Conservation (phyloP, 2,888 invertebrate genomes). For the Drosophila hamatofila region DNA sequence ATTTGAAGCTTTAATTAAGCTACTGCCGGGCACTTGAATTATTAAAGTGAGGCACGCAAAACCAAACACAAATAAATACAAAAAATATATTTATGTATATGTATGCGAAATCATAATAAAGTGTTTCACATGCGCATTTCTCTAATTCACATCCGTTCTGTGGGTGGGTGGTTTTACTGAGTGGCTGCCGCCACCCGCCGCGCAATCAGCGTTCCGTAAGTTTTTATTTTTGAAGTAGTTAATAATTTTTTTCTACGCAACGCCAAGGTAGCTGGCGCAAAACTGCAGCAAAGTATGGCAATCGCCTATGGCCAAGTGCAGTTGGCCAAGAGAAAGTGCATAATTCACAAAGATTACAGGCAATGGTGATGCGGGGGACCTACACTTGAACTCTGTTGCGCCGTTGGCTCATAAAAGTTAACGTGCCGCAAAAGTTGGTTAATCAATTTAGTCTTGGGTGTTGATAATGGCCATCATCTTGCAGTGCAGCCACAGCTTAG, state of each 20-base stretch:
- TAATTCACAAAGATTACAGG: constrained; percentile 38
- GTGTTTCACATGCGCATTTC: constrained; percentile 53
- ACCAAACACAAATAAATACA: constrained; percentile 23
- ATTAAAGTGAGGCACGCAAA: constrained; percentile 68
- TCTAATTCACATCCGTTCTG: constrained; percentile 49
- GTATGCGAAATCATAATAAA: constrained; percentile 49
- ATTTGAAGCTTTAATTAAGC: constrained; percentile 69
- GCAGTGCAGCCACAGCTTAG: not conserved
- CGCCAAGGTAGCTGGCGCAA: constrained; percentile 14
- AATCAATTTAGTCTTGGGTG: constrained; percentile 73
- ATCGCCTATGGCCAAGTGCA: constrained; percentile 54
- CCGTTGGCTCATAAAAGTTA: constrained; percentile 40
- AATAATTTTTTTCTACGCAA: constrained; percentile 40
- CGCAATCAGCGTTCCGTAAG: constrained; percentile 57
- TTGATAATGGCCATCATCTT: constrained; percentile 64
- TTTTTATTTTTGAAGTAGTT: constrained; percentile 70
- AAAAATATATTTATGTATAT: not conserved
- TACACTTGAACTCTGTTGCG: constrained; percentile 33
- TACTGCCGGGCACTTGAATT: constrained; percentile 54
- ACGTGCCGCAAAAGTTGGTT: constrained; percentile 67
- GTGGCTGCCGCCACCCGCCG: constrained; percentile 12
- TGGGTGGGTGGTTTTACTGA: constrained; percentile 2
- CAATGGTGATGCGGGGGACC: not conserved
- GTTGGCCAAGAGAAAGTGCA: constrained; percentile 42
- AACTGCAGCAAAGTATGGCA: constrained; percentile 18